Base-by-base conservation (phyloP, 1,140 invertebrate species). In the Bombus confusus region DNA sequence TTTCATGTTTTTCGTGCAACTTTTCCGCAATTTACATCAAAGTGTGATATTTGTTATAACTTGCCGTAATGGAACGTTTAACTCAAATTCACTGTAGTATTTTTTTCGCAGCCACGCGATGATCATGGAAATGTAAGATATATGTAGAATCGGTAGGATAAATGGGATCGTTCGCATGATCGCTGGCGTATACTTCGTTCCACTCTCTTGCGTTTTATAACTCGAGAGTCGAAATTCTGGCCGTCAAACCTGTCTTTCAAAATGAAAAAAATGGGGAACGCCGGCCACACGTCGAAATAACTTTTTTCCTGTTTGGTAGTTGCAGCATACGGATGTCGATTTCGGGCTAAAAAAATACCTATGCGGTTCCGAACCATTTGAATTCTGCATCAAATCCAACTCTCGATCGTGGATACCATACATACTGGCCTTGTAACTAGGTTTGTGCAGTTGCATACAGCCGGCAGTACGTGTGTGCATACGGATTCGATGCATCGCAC, bases 401-500 rank as follows among this genome's bases (percentile, higher is more conserved):
- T 85, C 83, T 84, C 86, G 86, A 89, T 92, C 87, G 83, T 80
- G 90, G 87, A 89, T 92, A 87, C 86, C 88, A 66, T 83, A 86
- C 86, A 88, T 88, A 86, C 90, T 88, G 78, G 76, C 86, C 85
- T 83, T 92, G 91, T 91, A 89, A 90, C 91, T 88, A 92, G 90
- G 91, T 92, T 92, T 91, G 91, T 87, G 86, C 87, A 89, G 88
- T 91, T 87, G 87, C 86, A 92, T 90, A 85, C 87, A 88, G 79
- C 85, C 83, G 78, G 12, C 25, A 22, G 79, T 62, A 83, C 80
- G 86, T 86, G 90, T 87, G 86, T 80, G 83, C 81, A 91, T 85
- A 89, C 88, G 80, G 86, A 90, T 90, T 91, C 91, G 91, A 93
- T 93, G 92, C 91, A 92, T 90, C 91, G 91, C 91, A 92, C 92